Evolutionary conservation across 2,888 invertebrate genomes (phyloP).

Genomic region (Phania funesta): DNA sequence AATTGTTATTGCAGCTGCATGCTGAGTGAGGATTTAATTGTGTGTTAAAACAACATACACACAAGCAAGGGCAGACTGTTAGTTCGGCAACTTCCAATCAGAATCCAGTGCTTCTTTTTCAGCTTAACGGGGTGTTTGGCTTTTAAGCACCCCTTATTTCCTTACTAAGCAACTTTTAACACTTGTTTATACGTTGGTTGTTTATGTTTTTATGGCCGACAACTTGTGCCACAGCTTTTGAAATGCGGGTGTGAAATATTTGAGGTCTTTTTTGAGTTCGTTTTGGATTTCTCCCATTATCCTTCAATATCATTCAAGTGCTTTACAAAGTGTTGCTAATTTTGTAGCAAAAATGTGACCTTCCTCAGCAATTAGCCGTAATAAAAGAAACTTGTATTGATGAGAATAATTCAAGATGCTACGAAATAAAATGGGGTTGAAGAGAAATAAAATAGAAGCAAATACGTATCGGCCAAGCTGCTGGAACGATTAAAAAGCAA

Average conservation of each 20-base stretch:
- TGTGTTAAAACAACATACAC: conserved; percentile 55
- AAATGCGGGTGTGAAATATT: conserved; percentile 69
- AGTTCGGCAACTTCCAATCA: conserved; percentile 63
- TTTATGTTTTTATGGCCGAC: conserved; percentile 52
- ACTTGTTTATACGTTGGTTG: conserved; percentile 54
- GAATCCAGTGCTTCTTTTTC: conserved; percentile 30
- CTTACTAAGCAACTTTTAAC: background rate
- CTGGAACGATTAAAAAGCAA: no score
- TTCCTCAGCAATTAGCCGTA: conserved; percentile 41
- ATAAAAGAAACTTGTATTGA: conserved; percentile 6
- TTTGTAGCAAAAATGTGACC: conserved; percentile 2
- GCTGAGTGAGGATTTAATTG: conserved; percentile 68
- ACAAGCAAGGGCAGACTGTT: background rate
- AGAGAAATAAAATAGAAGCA: background rate
- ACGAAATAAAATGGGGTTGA: background rate
- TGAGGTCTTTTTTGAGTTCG: conserved; percentile 4
- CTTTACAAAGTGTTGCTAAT: conserved; percentile 59
- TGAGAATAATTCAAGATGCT: conserved; percentile 53
- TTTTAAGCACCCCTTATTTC: background rate
- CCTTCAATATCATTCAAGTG: conserved; percentile 35
- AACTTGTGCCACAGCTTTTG: conserved; percentile 66
- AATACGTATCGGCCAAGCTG: no score
- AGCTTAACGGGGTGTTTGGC: conserved; percentile 13
- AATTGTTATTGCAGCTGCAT: conserved; percentile 71
- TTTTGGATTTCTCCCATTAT: background rate